Base-by-base conservation (phyloP, 1,140 invertebrate species). In the Atta cephalotes region DNA sequence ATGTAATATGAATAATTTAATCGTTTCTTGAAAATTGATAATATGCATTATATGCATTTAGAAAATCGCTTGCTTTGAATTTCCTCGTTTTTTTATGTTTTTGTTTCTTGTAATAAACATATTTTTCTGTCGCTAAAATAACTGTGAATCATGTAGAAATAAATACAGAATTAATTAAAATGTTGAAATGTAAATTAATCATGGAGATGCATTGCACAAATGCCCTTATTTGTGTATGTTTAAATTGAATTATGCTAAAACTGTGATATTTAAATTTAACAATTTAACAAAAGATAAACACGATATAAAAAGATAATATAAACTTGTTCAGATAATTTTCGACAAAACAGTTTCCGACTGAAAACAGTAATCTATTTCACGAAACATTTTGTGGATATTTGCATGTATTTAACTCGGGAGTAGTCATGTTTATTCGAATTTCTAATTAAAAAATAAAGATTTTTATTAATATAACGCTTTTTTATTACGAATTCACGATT, bases 101-200 rank as follows among this genome's bases (percentile, higher is more conserved):
- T 18, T n/a, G 10, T 63, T 74, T 7, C n/a, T 18, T 14, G 53
- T 18, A 16, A 85, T 9, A 62, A 31, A 53, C 28, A 51, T 63
- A 35, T 76, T 84, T 63, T 84, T 74, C 28, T 53, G n/a, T 9
- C 35, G 14, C 31, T 71, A 16, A 49, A 81, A 68, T 45, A 49
- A 18, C 10, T 18, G 21, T 21, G 16, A 49, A 18, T 21, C 1
- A 51, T 28, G 14, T 16, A 28, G 18, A 51, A 72, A 72, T 28
- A 51, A 72, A 14, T 25, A 28, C 7, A 28, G 3, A 77, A 49
- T 31, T n/a, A 3, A 63, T 62, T n/a, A 65, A 68, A 12, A 78
- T 49, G 18, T 39, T 39, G 35, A 28, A 62, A 3, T 18, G 16
- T 45, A 25, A 62, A 45, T 2, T 28, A 78, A 49, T 31, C 10